Conservation (phyloP, 23 tunicate genomes). For the Ciona savignyi region DNA sequence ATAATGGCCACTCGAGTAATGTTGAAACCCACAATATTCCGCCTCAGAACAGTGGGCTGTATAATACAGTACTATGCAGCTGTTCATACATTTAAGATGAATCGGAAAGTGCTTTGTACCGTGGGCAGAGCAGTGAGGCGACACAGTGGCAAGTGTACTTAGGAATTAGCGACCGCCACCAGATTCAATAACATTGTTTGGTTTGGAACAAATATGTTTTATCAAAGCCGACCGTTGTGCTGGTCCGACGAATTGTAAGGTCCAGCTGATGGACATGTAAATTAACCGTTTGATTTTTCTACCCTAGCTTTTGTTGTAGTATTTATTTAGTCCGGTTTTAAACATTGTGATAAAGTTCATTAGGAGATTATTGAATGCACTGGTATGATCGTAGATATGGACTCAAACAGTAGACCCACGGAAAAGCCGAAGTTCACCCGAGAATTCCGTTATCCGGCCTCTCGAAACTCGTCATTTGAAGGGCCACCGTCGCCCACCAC, state of each 20-base stretch:
- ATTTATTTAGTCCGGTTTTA: neutral
- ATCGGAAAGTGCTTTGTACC: neutral
- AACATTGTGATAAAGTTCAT: neutral
- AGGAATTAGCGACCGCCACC: neutral
- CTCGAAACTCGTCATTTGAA: conserved; percentile 2
- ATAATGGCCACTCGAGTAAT: too few relatives aligned
- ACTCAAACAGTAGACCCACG: neutral
- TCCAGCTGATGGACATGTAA: too few relatives aligned
- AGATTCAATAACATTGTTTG: neutral
- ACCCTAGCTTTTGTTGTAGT: neutral
- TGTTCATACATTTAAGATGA: neutral
- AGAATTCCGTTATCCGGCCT: neutral
- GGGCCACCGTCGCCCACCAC: conserved; percentile 79
- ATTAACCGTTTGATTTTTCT: neutral
- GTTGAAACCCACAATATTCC: too few relatives aligned
- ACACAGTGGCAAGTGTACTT: neutral
- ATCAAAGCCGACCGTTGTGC: neutral
- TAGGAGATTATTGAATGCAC: too few relatives aligned
- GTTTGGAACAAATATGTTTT: neutral
- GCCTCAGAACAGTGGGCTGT: too few relatives aligned
- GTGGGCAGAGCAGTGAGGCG: neutral
- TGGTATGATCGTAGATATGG: neutral
- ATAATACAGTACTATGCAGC: too few relatives aligned
- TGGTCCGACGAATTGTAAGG: too few relatives aligned
- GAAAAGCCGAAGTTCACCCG: neutral